Evolutionary conservation across 1,140 invertebrate species (phyloP).

Genomic region (Vanessa atalanta): DNA sequence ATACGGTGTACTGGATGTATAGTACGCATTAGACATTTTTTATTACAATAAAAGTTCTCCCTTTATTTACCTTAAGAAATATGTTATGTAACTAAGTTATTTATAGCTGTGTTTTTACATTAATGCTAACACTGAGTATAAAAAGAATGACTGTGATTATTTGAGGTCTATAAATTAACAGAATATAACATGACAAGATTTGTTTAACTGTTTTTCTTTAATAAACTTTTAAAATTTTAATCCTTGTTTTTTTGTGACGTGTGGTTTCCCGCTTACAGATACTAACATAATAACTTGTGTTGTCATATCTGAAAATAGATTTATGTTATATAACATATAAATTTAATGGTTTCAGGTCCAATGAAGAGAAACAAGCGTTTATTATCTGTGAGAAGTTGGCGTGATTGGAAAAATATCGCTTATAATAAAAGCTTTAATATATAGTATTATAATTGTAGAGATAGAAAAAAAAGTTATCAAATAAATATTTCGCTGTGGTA

Average conservation of each 20-base stretch:
- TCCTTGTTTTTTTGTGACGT: conserved; percentile 17
- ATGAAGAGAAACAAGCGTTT: conserved; percentile 39
- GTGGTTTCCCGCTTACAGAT: conserved; percentile 4
- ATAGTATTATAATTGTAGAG: neutral
- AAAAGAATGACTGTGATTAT: conserved; percentile 37
- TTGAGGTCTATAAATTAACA: conserved; percentile 9
- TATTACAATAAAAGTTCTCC: no score
- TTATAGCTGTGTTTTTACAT: no score
- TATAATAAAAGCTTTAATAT: conserved; percentile 12
- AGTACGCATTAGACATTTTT: neutral
- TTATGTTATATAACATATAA: conserved; percentile 12
- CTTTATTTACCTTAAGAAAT: no score
- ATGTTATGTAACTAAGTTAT: no score
- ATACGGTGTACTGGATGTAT: neutral
- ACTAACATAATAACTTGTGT: conserved; percentile 29
- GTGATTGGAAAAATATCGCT: neutral
- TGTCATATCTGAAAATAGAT: conserved; percentile 2
- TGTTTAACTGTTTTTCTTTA: conserved; percentile 39
- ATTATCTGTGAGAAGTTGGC: conserved; percentile 37
- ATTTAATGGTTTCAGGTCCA: conserved; percentile 43
- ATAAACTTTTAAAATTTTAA: conserved; percentile 30
- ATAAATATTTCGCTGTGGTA: neutral
- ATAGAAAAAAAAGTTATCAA: neutral
- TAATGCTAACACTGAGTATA: neutral
- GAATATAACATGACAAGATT: conserved; percentile 37